These are phyloP conservation scores for Nycticebus coucang DNA, from an alignment of 2,113 vertebrate genomes.

Conservation along the genomic window DNA sequence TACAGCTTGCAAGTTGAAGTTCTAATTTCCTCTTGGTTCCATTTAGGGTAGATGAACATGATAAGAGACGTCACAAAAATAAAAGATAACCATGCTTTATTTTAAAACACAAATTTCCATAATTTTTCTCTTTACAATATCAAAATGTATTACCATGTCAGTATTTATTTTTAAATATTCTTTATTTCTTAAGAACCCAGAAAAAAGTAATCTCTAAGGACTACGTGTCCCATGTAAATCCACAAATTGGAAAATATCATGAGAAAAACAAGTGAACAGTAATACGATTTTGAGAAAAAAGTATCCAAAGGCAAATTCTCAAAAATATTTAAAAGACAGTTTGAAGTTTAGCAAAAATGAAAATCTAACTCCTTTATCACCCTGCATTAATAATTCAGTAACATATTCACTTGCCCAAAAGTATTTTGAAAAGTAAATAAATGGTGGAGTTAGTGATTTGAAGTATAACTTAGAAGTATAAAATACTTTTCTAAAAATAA, in stretches of 20 bases:
- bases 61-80: background rate
- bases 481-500: background rate
- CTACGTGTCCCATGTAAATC: background rate
- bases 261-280: constrained; percentile 2
- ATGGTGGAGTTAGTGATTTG: background rate
- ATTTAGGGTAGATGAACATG: background rate
- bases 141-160: background rate
- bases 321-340: background rate
- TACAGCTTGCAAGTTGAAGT: background rate
- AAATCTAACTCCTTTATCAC: background rate
- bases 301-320: background rate
- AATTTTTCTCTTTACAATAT: constrained; percentile 25
- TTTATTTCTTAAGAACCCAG: constrained; percentile 33
- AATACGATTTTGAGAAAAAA: background rate
- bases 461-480: background rate
- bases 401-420: background rate
- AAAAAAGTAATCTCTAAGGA: constrained; percentile 1
- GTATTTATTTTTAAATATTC: background rate
- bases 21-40: background rate
- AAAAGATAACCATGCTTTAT: background rate
- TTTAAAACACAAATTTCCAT: constrained; percentile 5
- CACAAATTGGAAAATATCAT: constrained; percentile 27
- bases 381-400: background rate
- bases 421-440: constrained; percentile 39
- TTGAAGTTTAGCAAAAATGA: background rate